These are phyloP conservation scores for Tillus elongatus DNA, from an alignment of 2,888 invertebrate genomes.

Conservation along the genomic window DNA sequence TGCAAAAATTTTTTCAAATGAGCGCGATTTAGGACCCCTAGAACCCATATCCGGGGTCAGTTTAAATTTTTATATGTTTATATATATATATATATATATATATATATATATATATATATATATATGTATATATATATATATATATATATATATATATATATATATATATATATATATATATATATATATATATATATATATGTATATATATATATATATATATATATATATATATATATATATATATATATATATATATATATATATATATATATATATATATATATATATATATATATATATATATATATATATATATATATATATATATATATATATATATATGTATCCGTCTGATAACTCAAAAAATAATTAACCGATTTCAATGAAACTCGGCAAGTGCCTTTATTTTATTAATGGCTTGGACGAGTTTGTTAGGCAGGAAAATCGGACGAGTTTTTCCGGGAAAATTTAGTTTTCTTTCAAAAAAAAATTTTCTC, in stretches of 20 bases:
- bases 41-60: no score
- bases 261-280: conserved; percentile 11
- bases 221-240: conserved; percentile 8
- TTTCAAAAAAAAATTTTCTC: no score
- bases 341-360: no score
- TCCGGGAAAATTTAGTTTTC: no score
- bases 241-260: conserved; percentile 11
- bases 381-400: no score
- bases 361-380: no score
- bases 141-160: conserved; percentile 9
- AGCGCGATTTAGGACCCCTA: no score
- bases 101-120: conserved; percentile 7
- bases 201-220: not conserved
- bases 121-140: conserved; percentile 5
- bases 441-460: no score
- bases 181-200: conserved; percentile 6
- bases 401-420: no score
- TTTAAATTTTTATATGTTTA: no score
- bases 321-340: conserved; percentile 5
- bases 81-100: conserved; percentile 8
- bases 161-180: conserved; percentile 10
- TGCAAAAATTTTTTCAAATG: no score
- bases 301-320: conserved; percentile 8
- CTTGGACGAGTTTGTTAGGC: no score
- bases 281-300: conserved; percentile 10